Evolutionary conservation across 2,113 vertebrate genomes (phyloP).

Genomic region (Mormyrus lacerda): DNA sequence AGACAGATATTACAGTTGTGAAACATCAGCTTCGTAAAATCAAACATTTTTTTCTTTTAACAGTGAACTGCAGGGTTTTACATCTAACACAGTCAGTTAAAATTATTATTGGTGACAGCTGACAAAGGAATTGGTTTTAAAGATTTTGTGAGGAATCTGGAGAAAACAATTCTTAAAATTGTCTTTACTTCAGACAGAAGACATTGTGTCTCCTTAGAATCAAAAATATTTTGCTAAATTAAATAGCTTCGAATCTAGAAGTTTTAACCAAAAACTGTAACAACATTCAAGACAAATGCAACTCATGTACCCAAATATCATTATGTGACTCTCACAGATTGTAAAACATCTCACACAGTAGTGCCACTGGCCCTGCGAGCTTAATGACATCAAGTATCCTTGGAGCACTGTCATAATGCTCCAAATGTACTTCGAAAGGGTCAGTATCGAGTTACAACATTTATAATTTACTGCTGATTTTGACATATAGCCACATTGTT

Average conservation of each 20-base stretch:
- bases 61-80: constrained; percentile 6
- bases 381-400: background rate
- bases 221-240: background rate
- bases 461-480: background rate
- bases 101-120: constrained; percentile 31
- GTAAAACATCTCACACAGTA: background rate
- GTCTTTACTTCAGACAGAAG: background rate
- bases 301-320: background rate
- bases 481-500: background rate
- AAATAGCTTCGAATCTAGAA: background rate
- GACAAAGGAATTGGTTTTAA: constrained; percentile 37
- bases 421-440: background rate
- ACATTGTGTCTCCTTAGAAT: background rate
- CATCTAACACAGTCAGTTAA: constrained; percentile 8
- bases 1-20: constrained; percentile 7
- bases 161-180: constrained; percentile 1
- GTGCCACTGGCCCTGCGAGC: background rate
- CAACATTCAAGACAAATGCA: background rate
- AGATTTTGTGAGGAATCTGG: constrained; percentile 15
- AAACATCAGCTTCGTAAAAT: constrained; percentile 29
- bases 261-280: background rate
- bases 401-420: background rate
- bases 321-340: background rate
- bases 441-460: background rate
- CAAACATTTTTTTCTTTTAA: constrained; percentile 26